A percentile compares a stretch with the other conserved stretches of the same genome.
Conservation (phyloP, 2,113 vertebrate genomes). For the Oriolus oriolus region DNA sequence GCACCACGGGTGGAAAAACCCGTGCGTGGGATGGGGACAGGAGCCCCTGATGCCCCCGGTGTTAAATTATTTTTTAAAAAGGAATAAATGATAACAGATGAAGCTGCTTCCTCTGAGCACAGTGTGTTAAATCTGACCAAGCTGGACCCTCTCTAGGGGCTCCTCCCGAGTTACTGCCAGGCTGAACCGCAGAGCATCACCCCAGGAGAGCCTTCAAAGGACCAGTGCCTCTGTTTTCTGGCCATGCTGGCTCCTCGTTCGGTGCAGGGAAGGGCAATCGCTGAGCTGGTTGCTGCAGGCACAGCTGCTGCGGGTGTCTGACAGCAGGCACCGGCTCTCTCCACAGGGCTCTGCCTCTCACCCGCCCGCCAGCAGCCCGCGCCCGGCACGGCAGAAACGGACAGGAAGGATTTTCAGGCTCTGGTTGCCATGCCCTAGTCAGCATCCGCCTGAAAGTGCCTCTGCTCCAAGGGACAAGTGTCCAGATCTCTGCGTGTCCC, state of each 20-base stretch:
- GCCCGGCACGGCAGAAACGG: fast-evolving
- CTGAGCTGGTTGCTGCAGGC: background rate
- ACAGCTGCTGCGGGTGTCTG: background rate
- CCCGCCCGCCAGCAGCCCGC: fast-evolving
- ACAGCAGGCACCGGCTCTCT: fast-evolving
- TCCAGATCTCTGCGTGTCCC: background rate
- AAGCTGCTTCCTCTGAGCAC: background rate
- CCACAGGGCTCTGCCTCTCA: fast-evolving
- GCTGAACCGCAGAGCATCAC: fast-evolving
- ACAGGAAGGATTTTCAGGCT: background rate
- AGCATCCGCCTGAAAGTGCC: background rate
- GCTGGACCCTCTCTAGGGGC: background rate
- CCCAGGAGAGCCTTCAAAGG: background rate
- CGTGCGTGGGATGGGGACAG: fast-evolving
- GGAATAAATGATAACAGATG: background rate
- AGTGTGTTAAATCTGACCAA: fast-evolving
- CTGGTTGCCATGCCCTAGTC: fast-evolving
- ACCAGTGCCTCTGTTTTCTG: fast-evolving
- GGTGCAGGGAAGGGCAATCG: fast-evolving
- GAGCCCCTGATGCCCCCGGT: fast-evolving
- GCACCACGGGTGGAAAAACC: fast-evolving
- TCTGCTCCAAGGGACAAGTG: background rate
- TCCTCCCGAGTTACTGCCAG: background rate
- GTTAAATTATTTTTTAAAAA: background rate
- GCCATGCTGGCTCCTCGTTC: fast-evolving